Evolutionary conservation across 1,140 invertebrate genomes (phyloP).

Genomic region (Bicyclus anynana): DNA sequence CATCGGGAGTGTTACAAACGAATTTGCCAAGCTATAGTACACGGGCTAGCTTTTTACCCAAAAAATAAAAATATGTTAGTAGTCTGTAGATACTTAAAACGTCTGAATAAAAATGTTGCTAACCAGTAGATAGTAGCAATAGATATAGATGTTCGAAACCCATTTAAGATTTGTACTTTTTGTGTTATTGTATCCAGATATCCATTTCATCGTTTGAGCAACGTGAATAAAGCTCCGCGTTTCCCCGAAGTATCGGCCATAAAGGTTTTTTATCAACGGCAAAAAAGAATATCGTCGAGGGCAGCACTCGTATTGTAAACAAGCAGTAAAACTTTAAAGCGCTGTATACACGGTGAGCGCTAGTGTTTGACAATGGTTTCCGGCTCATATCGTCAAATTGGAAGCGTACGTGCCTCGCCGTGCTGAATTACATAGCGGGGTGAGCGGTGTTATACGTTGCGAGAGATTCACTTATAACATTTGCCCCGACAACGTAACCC

Average conservation of each 20-base stretch:
- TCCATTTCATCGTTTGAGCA: slow-evolving; percentile 8
- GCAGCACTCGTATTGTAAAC: slow-evolving; percentile 32
- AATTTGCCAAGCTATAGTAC: too few relatives aligned
- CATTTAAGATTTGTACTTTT: too few relatives aligned
- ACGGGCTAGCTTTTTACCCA: too few relatives aligned
- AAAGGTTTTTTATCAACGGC: slow-evolving; percentile 26
- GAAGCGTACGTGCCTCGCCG: slow-evolving; percentile 35
- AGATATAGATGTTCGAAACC: too few relatives aligned
- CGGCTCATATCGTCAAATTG: slow-evolving; percentile 47
- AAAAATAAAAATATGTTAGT: too few relatives aligned
- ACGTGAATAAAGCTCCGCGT: slow-evolving; percentile 4
- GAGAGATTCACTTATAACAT: slow-evolving; percentile 33
- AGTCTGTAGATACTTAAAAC: too few relatives aligned
- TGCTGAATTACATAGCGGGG: slow-evolving; percentile 32
- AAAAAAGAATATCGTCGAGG: slow-evolving; percentile 31
- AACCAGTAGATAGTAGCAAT: too few relatives aligned
- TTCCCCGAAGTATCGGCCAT: slow-evolving; percentile 12
- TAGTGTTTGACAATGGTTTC: slow-evolving; percentile 42
- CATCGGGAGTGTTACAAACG: too few relatives aligned
- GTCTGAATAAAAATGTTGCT: too few relatives aligned
- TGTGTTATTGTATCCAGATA: too few relatives aligned
- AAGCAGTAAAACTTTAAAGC: slow-evolving; percentile 36
- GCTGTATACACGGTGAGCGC: slow-evolving; percentile 24
- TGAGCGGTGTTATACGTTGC: slow-evolving; percentile 16
- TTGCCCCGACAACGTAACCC: slow-evolving; percentile 19